phyloP scores from a whole-genome alignment of 2,113 vertebrate genomes.

The Machaerirhynchus nigripectus region DNA sequence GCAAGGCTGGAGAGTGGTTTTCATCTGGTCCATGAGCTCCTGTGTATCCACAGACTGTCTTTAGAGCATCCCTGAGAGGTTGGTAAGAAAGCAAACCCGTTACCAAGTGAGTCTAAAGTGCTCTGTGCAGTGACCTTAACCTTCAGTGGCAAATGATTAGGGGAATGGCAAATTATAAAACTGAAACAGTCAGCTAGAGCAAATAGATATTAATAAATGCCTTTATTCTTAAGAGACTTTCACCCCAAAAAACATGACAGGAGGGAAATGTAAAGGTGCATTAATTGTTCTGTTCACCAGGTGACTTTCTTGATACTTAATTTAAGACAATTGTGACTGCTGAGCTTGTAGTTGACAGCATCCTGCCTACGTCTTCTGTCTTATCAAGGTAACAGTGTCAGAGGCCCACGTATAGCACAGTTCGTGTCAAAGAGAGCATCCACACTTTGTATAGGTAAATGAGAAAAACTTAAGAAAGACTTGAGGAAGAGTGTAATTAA shows the following conservation, averaged over 20 bases:
- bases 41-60: neutral
- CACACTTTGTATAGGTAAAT: neutral
- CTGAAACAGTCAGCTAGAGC: neutral
- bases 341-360: neutral
- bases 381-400: neutral
- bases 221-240: neutral
- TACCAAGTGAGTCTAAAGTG: neutral
- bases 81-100: neutral
- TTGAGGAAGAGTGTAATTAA: neutral
- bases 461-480: neutral
- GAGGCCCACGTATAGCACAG: neutral
- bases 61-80: neutral
- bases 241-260: neutral
- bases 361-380: neutral
- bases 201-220: neutral
- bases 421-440: neutral
- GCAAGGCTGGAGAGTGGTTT: neutral
- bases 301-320: neutral
- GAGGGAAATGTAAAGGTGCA: neutral
- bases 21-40: rapidly evolving
- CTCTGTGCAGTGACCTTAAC: neutral
- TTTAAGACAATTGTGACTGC: neutral
- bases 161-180: neutral
- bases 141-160: neutral
- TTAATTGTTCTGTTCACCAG: neutral